phyloP scores from a whole-genome alignment of 2,888 invertebrate genomes.

The Ligdia adustata region DNA sequence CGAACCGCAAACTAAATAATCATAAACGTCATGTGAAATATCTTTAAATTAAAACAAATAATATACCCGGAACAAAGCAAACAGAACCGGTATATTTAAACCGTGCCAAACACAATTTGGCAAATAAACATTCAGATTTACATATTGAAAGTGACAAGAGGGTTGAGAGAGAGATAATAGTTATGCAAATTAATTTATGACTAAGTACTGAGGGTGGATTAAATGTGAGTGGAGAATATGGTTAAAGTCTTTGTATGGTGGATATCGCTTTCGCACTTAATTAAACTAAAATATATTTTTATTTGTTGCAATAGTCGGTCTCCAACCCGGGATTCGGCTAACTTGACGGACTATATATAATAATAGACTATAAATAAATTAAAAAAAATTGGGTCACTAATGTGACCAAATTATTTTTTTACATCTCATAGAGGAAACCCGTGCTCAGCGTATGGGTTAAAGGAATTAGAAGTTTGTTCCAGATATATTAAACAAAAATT shows the following conservation, averaged over 20 bases:
- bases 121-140: constrained; percentile 68
- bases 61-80: constrained; percentile 12
- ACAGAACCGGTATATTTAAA: constrained; percentile 31
- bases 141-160: constrained; percentile 58
- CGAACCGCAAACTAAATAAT: background rate
- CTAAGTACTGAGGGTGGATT: constrained; percentile 37
- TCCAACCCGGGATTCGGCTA: too few species aligned
- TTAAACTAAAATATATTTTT: constrained; percentile 32
- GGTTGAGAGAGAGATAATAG: constrained; percentile 55
- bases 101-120: constrained; percentile 68
- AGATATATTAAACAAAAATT: too few species aligned
- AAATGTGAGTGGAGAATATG: constrained; percentile 27
- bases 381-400: too few species aligned
- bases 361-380: too few species aligned
- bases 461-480: too few species aligned
- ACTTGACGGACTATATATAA: too few species aligned
- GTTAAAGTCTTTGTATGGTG: constrained; percentile 19
- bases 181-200: constrained; percentile 70
- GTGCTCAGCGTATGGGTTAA: too few species aligned
- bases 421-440: too few species aligned
- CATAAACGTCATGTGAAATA: background rate
- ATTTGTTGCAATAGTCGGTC: too few species aligned
- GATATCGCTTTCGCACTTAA: constrained; percentile 36
- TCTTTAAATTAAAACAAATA: constrained; percentile 13
- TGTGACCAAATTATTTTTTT: too few species aligned